Evolutionary conservation across 2,888 invertebrate genomes (phyloP).

Genomic region (Polietes domitor): DNA sequence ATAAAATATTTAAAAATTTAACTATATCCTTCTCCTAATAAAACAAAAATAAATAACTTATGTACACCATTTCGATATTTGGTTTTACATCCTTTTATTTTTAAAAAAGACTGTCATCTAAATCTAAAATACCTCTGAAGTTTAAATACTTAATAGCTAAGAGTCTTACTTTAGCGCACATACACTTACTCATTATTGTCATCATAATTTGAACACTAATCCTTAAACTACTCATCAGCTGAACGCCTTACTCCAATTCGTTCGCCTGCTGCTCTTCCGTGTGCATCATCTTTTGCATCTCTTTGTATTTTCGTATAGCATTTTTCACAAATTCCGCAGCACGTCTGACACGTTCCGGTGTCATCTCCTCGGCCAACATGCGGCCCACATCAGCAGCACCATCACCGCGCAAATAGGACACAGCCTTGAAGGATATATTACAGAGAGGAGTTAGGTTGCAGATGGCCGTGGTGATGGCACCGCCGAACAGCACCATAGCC

Average conservation of each 20-base stretch:
- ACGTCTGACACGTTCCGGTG: constrained; percentile 82
- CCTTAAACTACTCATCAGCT: background rate
- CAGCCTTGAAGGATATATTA: constrained; percentile 80
- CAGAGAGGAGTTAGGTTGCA: constrained; percentile 84
- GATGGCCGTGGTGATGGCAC: constrained; percentile 82
- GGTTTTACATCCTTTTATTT: constrained; percentile 27
- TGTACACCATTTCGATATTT: too few species aligned
- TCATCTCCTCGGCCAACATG: constrained; percentile 80
- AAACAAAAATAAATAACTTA: too few species aligned
- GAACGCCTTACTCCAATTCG: background rate
- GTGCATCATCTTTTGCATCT: constrained; percentile 74
- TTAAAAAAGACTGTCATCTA: constrained; percentile 13
- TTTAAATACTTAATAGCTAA: constrained; percentile 10
- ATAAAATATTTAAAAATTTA: too few species aligned
- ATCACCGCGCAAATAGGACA: constrained; percentile 74
- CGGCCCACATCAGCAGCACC: constrained; percentile 75
- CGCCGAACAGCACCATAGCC: constrained; percentile 81
- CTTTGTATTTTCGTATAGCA: constrained; percentile 83
- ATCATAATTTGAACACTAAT: constrained; percentile 45
- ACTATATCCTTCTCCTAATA: too few species aligned
- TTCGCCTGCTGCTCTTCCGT: background rate
- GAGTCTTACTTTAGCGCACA: constrained; percentile 22
- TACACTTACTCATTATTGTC: constrained; percentile 37
- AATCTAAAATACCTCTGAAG: background rate
- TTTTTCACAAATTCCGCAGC: constrained; percentile 82